Conservation (phyloP, 2,888 invertebrate species). For the Orchesella flavescens region DNA sequence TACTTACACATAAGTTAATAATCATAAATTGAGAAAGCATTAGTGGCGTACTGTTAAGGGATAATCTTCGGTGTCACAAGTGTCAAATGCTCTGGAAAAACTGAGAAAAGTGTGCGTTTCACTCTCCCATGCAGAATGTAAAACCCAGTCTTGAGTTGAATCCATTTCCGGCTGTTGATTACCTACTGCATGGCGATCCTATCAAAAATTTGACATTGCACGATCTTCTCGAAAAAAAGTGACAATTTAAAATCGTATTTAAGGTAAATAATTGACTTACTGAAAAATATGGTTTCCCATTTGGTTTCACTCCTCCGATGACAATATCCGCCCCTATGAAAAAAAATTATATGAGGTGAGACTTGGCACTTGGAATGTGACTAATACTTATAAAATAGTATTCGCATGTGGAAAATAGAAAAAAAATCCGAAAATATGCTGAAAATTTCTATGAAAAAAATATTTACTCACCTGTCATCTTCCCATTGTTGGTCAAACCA, state of each 20-base stretch:
- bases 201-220: too few species aligned
- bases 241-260: neutral
- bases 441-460: too few species aligned
- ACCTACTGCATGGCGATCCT: conserved; percentile 24
- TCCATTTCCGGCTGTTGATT: conserved; percentile 28
- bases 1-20: too few species aligned
- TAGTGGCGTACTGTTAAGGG: conserved; percentile 50
- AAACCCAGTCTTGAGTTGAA: conserved; percentile 40
- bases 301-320: conserved; percentile 39
- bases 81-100: conserved; percentile 48
- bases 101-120: conserved; percentile 41
- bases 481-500: conserved; percentile 32
- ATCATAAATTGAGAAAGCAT: too few species aligned
- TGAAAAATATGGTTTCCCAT: conserved; percentile 33
- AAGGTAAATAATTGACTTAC: conserved; percentile 14
- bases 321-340: conserved; percentile 25
- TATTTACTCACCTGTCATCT: conserved; percentile 16
- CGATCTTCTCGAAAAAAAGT: too few species aligned
- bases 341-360: too few species aligned
- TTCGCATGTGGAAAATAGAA: too few species aligned
- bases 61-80: conserved; percentile 50
- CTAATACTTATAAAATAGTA: too few species aligned
- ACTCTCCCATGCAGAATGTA: conserved; percentile 41
- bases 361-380: too few species aligned
- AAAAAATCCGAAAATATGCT: too few species aligned